Base-by-base conservation (phyloP, 2,113 vertebrate genomes). In the Etheostoma cragini region DNA sequence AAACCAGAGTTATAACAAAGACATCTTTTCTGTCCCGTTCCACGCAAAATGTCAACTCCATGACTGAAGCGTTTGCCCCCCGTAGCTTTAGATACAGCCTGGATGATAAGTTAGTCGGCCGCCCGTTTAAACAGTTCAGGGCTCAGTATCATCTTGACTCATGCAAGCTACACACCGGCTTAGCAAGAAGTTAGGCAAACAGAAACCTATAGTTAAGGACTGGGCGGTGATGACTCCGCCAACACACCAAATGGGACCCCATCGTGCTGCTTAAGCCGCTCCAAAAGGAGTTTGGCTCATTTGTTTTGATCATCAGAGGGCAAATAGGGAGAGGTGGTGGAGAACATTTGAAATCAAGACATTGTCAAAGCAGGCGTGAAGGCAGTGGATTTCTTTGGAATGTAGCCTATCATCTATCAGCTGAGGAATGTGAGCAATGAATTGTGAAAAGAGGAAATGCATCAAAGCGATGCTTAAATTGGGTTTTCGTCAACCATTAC, bases 61-160 rank as follows among this genome's bases (percentile, higher is more conserved):
- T 42, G 24, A 64, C 50, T 52, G 56, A 76, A 46, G 67, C 0
- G 3, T 22, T 33, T 65, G 60, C 76, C 75, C 57, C 52, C 2
- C 3, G 3, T 45, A 17, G 58, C 50, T 77, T 78, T 8, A 33
- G 30, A 45, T 15, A 17, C 16, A 49, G 26, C 30, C 45, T 33
- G 21, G 54, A 69, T 69, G 77, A 54, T 52, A 26, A 73, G 1
- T 57, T 24, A 47, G 63, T 66, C 1, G 3, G 2, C 62, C 0
- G 17, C 63, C 68, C 82, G 68, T 82, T 87, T 60, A 81, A 84
- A 82, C 60, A 71, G 62, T 52, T 63, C 49, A 26, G 17, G 35
- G 50, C 70, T 61, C 50, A 14, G 12, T 60, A 26, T 81, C 68
- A 15, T 10, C 16, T 6, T 83, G 85, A 76, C 72, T 84, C 72